phyloP scores from a whole-genome alignment of 2,113 vertebrate genomes.

The Jaculus jaculus region DNA sequence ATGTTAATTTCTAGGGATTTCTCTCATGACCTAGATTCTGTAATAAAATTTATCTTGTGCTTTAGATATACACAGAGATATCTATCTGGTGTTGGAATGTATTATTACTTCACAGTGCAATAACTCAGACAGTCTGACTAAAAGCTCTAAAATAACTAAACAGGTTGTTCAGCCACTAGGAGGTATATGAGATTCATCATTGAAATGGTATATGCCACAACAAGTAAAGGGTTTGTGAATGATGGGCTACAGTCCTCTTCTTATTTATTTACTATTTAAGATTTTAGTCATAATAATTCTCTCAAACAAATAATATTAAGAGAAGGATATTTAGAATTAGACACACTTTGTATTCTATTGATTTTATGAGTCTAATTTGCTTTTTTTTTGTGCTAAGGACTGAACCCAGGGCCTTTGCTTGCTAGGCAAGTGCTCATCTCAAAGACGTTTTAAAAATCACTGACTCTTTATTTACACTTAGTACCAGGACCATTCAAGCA shows the following conservation, averaged over 20 bases:
- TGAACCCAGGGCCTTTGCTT: no score
- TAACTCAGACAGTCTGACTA: constrained; percentile 46
- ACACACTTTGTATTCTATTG: constrained; percentile 22
- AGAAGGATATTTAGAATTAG: not conserved
- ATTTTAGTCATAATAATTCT: constrained; percentile 7
- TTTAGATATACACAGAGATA: constrained; percentile 43
- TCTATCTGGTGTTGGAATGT: constrained; percentile 1
- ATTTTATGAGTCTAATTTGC: not conserved
- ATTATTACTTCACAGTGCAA: constrained; percentile 37
- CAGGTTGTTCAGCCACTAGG: constrained; percentile 44
- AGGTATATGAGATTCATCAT: constrained; percentile 29
- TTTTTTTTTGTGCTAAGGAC: not conserved
- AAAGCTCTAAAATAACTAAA: constrained; percentile 51
- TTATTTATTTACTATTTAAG: constrained; percentile 38
- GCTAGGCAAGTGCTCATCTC: no score
- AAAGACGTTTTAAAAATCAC: not conserved
- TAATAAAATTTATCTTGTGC: constrained; percentile 46
- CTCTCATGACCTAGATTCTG: constrained; percentile 33
- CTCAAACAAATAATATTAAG: not conserved
- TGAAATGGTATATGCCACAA: constrained; percentile 7
- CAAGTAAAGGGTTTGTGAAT: not conserved
- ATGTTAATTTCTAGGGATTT: constrained; percentile 28
- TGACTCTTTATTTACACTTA: not conserved
- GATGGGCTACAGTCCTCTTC: not conserved
- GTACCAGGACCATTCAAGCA: not conserved